Evolutionary conservation across 2,797 vertebrate genomes (phyloP).

Genomic region (Bradypodion pumilum): DNA sequence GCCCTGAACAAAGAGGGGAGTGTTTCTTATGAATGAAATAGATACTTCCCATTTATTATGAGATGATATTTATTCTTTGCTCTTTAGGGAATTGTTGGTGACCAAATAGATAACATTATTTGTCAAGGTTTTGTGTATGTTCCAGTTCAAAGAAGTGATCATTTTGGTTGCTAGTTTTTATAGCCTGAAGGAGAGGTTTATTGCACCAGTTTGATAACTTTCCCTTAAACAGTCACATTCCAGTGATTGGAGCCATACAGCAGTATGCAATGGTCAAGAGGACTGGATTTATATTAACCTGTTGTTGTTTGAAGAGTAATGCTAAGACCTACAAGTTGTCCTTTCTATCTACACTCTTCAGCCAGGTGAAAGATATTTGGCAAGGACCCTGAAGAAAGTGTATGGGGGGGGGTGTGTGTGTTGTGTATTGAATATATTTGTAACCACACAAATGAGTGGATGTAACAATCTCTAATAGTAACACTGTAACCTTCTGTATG

Average conservation of each 20-base stretch:
- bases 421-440: too few relatives aligned
- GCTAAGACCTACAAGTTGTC: neutral
- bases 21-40: neutral
- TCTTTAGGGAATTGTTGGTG: neutral
- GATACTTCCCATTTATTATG: conserved; percentile 1
- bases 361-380: neutral
- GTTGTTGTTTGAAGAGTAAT: neutral
- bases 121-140: neutral
- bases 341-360: neutral
- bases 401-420: too few relatives aligned
- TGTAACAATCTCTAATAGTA: too few relatives aligned
- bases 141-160: neutral
- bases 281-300: neutral
- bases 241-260: neutral
- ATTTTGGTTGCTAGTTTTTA: neutral
- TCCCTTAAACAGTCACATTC: neutral
- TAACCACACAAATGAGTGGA: too few relatives aligned
- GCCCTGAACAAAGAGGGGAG: neutral
- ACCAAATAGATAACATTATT: neutral
- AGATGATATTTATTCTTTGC: neutral
- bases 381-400: neutral
- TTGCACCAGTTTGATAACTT: neutral
- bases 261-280: neutral
- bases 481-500: too few relatives aligned
- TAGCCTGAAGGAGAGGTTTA: neutral